A percentile compares a stretch with the other conserved stretches of the same genome.
Evolutionary conservation across 1,140 invertebrate species (phyloP).

Genomic region (Bradynema listronoti): DNA sequence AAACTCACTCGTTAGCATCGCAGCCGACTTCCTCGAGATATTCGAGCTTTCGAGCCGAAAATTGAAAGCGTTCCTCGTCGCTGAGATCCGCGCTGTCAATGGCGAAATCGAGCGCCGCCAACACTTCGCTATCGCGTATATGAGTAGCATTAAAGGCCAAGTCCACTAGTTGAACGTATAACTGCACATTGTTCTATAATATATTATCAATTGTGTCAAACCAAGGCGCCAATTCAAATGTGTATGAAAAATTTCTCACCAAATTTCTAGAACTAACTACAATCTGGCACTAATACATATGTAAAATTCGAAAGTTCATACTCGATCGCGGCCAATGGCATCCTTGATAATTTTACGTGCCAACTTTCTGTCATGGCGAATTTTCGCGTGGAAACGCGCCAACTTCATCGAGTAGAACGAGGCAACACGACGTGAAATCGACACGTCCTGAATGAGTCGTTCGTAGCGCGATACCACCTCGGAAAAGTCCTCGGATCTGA

Average conservation of each 20-base stretch:
- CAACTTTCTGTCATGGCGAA: conserved; percentile 57
- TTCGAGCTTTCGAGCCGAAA: conserved; percentile 82
- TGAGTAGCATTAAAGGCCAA: conserved; percentile 61
- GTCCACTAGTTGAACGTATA: conserved; percentile 83
- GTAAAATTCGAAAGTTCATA: conserved; percentile 12
- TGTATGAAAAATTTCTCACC: no score
- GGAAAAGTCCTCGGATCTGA: conserved; percentile 76
- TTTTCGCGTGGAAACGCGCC: conserved; percentile 43
- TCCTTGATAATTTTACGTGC: conserved; percentile 82
- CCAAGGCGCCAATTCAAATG: no score
- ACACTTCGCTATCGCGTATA: conserved; percentile 63
- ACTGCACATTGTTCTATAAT: conserved; percentile 64
- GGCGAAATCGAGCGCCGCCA: conserved; percentile 70
- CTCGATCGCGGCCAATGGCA: conserved; percentile 61
- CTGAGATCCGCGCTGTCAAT: conserved; percentile 67
- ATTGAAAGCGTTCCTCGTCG: conserved; percentile 72
- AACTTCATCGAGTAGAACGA: conserved; percentile 48
- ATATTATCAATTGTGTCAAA: no score
- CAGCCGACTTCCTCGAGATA: conserved; percentile 67
- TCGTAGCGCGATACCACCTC: conserved; percentile 70
- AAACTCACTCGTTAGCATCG: conserved; percentile 58
- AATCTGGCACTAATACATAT: no score
- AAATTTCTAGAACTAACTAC: no score
- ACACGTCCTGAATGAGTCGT: conserved; percentile 58
- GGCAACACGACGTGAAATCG: conserved; percentile 18